Base-by-base conservation (phyloP, 2,797 vertebrate genomes). In the Melopsittacus undulatus region DNA sequence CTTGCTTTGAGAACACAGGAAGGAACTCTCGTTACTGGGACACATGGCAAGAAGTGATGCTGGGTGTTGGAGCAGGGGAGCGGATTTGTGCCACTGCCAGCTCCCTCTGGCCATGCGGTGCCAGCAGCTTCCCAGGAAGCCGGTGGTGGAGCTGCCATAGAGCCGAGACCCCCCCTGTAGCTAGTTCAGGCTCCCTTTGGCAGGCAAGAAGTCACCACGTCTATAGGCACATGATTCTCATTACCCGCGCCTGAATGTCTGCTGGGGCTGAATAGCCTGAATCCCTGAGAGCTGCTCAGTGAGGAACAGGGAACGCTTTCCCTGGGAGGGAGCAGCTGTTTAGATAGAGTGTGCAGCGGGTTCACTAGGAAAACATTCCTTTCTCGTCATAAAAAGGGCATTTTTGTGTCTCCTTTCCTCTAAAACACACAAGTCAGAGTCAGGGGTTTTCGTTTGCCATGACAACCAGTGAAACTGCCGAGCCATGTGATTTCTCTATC, bases 391-490 rank as follows among this genome's bases (percentile, higher is more conserved):
- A 88, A 85, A 92, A 86, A 56, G n/a, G 68, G 45, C 72, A 80
- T 89, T 93, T 92, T 45, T 92, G 67, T 94, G 61, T 90, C 30
- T 38, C 3, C 48, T 83, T 82, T 94, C 73, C 74, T 92, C 64
- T 86, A 87, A 82, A 96, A 89, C 61, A 76, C 76, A 80, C 51
- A 90, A 94, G 19, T 84, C 6, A 2, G 76, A 85, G 61, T 90
- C 27, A 17, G 81, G 86, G 86, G 83, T 94, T 96, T 96, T 95
- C 61, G 15, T 96, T 96, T 96, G 68, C 95, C 95, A 96, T 97
- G 96, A 94, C 96, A 97, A 97, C 96, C 72, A 1, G 16, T 62
- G 88, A 72, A 95, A 92, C 64, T 13, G 22, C 83, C 1, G 27
- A 95, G 81, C 81, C 86, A 78, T 83, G 91, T 94, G 90, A 89